Evolutionary conservation across 2,888 invertebrate species (phyloP).

Genomic region (Octodonta nipae): DNA sequence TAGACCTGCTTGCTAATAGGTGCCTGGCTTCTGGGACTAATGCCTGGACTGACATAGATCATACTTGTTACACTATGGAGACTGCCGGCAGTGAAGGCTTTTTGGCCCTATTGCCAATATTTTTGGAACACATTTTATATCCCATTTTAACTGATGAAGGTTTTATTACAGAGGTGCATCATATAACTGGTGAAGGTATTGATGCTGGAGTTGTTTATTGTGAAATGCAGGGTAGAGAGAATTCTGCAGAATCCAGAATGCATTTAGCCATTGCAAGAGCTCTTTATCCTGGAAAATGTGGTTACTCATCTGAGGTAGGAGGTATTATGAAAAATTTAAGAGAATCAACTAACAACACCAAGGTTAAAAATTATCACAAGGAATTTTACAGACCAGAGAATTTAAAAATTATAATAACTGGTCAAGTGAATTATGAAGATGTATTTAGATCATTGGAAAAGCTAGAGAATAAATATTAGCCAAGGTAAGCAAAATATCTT

Average conservation of each 20-base stretch:
- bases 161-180: constrained; percentile 82
- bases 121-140: constrained; percentile 77
- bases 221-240: constrained; percentile 83
- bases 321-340: constrained; percentile 75
- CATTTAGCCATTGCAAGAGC: constrained; percentile 50
- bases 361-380: constrained; percentile 67
- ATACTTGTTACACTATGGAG: constrained; percentile 79
- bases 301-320: constrained; percentile 75
- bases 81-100: constrained; percentile 82
- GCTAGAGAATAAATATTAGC: constrained; percentile 61
- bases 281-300: constrained; percentile 68
- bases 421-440: constrained; percentile 60
- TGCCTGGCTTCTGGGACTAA: constrained; percentile 86
- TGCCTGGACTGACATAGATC: constrained; percentile 78
- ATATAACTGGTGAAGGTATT: constrained; percentile 74
- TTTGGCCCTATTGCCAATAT: constrained; percentile 76
- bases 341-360: constrained; percentile 63
- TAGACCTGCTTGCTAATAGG: constrained; percentile 78
- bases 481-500: constrained; percentile 38
- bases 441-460: constrained; percentile 59
- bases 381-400: constrained; percentile 83
- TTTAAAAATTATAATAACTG: constrained; percentile 68
- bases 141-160: constrained; percentile 71
- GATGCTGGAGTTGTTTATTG: constrained; percentile 92
- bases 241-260: constrained; percentile 60